These are phyloP conservation scores for Bursaphelenchus mucronatus DNA, from an alignment of 1,140 invertebrate genomes.

Conservation along the genomic window DNA sequence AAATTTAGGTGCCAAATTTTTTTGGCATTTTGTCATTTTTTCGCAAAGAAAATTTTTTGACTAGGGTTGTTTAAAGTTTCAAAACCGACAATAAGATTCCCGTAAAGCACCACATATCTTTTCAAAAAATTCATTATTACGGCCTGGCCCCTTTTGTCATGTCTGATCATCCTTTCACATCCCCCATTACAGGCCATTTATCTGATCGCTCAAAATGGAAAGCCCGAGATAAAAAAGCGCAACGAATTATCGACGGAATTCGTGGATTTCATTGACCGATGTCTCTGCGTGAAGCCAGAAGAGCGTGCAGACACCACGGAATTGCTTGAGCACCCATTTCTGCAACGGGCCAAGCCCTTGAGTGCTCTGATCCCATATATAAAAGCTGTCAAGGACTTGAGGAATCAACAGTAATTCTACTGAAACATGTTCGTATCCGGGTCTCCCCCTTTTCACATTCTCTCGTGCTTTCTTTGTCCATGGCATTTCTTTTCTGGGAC, in stretches of 20 bases:
- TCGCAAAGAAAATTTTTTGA: no score
- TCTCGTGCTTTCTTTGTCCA: slow-evolving; percentile 2
- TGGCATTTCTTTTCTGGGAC: not conserved
- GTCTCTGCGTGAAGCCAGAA: slow-evolving; percentile 44
- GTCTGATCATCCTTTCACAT: not conserved
- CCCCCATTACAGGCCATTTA: slow-evolving; percentile 54
- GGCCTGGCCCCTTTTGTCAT: no score
- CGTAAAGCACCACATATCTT: no score
- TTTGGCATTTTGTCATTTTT: no score
- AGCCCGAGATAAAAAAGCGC: slow-evolving; percentile 56
- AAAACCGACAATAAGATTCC: no score
- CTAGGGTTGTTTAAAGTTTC: no score
- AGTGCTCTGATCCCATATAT: slow-evolving; percentile 55
- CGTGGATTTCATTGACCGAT: slow-evolving; percentile 56
- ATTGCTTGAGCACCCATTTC: slow-evolving; percentile 53
- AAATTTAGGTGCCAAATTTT: no score
- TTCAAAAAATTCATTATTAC: slow-evolving; percentile 1
- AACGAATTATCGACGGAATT: slow-evolving; percentile 51
- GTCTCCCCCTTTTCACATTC: not conserved
- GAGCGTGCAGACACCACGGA: slow-evolving; percentile 55
- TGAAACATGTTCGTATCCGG: not conserved
- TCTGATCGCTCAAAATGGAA: slow-evolving; percentile 60
- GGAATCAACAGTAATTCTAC: slow-evolving; percentile 8
- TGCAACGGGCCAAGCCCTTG: slow-evolving; percentile 52
- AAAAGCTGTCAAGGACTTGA: slow-evolving; percentile 49